Evolutionary conservation across 1,140 invertebrate genomes (phyloP).

Genomic region (Drosophila kanapiae): DNA sequence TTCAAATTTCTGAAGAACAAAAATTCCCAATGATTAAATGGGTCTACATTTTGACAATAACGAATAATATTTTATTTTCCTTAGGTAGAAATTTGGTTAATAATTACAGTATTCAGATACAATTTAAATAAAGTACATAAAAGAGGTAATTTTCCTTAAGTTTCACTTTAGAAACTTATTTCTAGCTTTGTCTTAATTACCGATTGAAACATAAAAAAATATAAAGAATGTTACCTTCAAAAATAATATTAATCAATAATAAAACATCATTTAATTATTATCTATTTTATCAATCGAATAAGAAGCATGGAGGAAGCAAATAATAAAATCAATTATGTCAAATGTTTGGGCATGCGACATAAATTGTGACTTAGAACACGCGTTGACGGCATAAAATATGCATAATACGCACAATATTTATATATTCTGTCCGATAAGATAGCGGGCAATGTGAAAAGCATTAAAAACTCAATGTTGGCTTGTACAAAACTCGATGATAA

Average conservation of each 20-base stretch:
- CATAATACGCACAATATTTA: slow-evolving; percentile 53
- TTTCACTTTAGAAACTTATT: neutral
- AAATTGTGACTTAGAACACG: slow-evolving; percentile 35
- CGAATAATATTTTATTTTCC: neutral
- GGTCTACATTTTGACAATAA: neutral
- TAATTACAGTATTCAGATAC: no score
- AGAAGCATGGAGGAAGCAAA: neutral
- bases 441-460: slow-evolving; percentile 20
- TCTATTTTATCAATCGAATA: neutral
- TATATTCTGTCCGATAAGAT: slow-evolving; percentile 68
- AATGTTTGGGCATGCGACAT: slow-evolving; percentile 21
- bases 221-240: no score
- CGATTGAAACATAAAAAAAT: no score
- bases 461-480: slow-evolving; percentile 42
- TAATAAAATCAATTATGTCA: slow-evolving; percentile 24
- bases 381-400: slow-evolving; percentile 63
- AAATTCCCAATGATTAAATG: slow-evolving; percentile 5
- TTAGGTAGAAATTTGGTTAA: no score
- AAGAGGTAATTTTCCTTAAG: no score
- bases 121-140: no score
- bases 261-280: neutral
- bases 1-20: neutral
- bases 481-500: slow-evolving; percentile 57
- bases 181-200: no score
- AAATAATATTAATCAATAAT: neutral